Percentiles rank a stretch among this genome's conserved stretches.
These are phyloP conservation scores for Thinocorus orbignyianus DNA, from an alignment of 2,113 vertebrate species.

Conservation along the genomic window DNA sequence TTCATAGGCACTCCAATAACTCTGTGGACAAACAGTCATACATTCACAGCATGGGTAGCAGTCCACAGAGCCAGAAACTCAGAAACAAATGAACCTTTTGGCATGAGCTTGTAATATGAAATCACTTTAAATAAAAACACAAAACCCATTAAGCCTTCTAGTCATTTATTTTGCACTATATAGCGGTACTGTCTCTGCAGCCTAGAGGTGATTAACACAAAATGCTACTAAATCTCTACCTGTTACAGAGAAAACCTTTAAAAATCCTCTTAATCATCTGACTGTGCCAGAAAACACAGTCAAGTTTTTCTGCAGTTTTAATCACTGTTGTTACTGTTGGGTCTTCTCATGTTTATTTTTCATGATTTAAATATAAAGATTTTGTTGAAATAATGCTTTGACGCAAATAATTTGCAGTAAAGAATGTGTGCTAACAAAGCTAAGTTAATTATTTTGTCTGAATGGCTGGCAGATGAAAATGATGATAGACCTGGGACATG, in stretches of 20 bases:
- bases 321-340: constrained; percentile 34
- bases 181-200: neutral
- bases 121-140: constrained; percentile 23
- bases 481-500: constrained; percentile 63
- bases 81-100: constrained; percentile 28
- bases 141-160: constrained; percentile 22
- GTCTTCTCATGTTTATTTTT: constrained; percentile 37
- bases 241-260: constrained; percentile 3
- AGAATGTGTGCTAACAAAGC: constrained; percentile 60
- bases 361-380: constrained; percentile 58
- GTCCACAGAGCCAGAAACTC: constrained; percentile 7
- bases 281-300: neutral
- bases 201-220: constrained; percentile 22
- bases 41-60: neutral
- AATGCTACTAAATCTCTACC: constrained; percentile 36
- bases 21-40: constrained; percentile 1
- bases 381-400: constrained; percentile 64
- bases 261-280: constrained; percentile 13
- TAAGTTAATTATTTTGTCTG: constrained; percentile 76
- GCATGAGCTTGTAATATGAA: neutral
- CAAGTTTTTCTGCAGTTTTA: constrained; percentile 14
- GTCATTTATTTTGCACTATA: constrained; percentile 14
- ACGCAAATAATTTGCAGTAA: constrained; percentile 69
- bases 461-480: constrained; percentile 63
- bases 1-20: neutral